A percentile compares a stretch with the other conserved stretches of the same genome.
phyloP scores from a whole-genome alignment of 2,888 invertebrate genomes.

The Polietes domitor region DNA sequence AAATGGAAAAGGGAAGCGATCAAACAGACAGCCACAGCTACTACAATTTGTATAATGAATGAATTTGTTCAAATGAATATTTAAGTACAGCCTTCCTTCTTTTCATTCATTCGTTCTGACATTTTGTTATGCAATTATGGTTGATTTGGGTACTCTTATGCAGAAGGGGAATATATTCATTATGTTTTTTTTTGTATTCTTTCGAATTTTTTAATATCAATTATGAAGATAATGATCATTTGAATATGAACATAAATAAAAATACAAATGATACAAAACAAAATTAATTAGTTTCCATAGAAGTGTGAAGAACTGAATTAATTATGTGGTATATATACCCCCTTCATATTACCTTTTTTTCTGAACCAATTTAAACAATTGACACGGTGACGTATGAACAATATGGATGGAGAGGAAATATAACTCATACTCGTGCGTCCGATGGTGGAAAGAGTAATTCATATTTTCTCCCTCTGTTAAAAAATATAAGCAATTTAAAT shows the following conservation, averaged over 20 bases:
- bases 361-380: too few relatives aligned
- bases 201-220: not conserved
- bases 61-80: constrained; percentile 52
- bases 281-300: constrained; percentile 52
- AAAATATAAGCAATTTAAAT: too few relatives aligned
- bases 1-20: not conserved
- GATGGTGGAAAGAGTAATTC: too few relatives aligned
- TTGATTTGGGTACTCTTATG: constrained; percentile 30
- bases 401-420: too few relatives aligned
- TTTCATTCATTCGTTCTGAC: constrained; percentile 18
- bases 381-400: too few relatives aligned
- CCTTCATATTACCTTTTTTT: too few relatives aligned
- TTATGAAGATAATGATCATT: not conserved
- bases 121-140: constrained; percentile 52
- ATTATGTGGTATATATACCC: too few relatives aligned
- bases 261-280: too few relatives aligned
- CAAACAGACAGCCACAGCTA: constrained; percentile 10
- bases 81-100: constrained; percentile 40
- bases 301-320: not conserved
- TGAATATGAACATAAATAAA: not conserved
- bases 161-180: not conserved
- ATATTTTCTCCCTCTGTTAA: too few relatives aligned
- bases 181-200: not conserved
- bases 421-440: too few relatives aligned
- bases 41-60: constrained; percentile 35